Conservation (phyloP, 2,888 invertebrate species). For the Aricia artaxerxes region DNA sequence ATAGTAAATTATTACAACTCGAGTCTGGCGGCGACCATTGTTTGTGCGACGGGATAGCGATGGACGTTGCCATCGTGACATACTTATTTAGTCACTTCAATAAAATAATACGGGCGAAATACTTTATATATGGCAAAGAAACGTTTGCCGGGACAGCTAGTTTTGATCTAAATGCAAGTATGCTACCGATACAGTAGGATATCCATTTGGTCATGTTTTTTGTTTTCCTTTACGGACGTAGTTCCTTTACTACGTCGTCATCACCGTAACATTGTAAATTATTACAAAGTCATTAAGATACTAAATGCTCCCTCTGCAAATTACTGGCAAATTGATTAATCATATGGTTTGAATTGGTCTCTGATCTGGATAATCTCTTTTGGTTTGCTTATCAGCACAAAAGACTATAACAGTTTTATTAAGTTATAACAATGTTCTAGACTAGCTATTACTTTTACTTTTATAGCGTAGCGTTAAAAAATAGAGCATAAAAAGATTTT, state of each 20-base stretch:
- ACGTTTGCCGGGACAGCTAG: too few species aligned
- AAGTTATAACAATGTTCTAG: constrained; percentile 11
- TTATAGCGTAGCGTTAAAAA: constrained; percentile 11
- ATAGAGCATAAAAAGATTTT: constrained; percentile 12
- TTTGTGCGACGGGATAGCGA: too few species aligned
- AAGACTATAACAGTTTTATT: constrained; percentile 25
- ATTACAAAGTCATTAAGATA: neutral
- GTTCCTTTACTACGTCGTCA: too few species aligned
- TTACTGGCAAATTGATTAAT: neutral
- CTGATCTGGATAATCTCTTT: neutral
- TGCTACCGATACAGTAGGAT: too few species aligned
- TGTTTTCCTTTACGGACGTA: neutral
- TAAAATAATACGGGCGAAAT: too few species aligned
- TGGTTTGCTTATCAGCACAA: constrained; percentile 8
- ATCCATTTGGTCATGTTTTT: neutral
- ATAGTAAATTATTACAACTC: too few species aligned
- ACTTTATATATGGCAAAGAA: too few species aligned
- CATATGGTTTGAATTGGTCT: neutral
- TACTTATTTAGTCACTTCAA: too few species aligned
- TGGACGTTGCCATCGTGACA: too few species aligned
- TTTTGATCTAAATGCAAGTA: too few species aligned
- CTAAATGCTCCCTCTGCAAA: neutral
- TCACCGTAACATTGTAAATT: neutral
- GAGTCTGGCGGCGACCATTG: too few species aligned
- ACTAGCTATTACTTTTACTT: constrained; percentile 23